Percentiles rank a stretch among this genome's conserved stretches.
These are phyloP conservation scores for Rhipidura dahli DNA, from an alignment of 2,113 vertebrate species.

Conservation along the genomic window DNA sequence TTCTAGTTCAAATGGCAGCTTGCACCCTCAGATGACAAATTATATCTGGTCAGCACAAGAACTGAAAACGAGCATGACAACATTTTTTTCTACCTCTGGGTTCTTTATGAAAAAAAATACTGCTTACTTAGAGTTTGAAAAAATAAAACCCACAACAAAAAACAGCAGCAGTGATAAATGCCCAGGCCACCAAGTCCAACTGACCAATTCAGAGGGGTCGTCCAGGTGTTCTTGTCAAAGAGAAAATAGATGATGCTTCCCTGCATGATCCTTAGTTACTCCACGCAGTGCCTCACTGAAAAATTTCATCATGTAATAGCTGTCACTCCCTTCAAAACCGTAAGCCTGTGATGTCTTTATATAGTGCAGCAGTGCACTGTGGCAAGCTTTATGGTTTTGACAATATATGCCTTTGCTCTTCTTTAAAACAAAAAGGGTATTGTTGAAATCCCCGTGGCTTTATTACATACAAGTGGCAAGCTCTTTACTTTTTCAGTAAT, in stretches of 20 bases:
- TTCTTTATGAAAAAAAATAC: neutral
- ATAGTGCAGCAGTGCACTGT: conserved; percentile 38
- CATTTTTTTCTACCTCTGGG: neutral
- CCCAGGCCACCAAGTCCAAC: neutral
- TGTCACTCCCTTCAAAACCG: conserved; percentile 45
- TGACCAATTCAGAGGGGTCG: conserved; percentile 41
- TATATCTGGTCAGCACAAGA: conserved; percentile 6
- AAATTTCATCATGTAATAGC: conserved; percentile 49
- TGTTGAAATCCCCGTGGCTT: conserved; percentile 60
- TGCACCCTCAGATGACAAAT: conserved; percentile 32
- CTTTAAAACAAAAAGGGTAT: conserved; percentile 57
- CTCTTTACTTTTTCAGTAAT: conserved; percentile 65
- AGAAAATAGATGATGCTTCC: conserved; percentile 37
- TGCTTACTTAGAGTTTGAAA: neutral
- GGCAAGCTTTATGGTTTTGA: conserved; percentile 61
- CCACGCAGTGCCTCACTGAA: neutral
- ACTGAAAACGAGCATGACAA: neutral
- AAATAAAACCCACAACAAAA: neutral
- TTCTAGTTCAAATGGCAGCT: conserved; percentile 38
- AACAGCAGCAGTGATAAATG: neutral
- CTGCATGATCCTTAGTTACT: conserved; percentile 21
- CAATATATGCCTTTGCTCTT: conserved; percentile 60
- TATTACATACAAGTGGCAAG: conserved; percentile 65
- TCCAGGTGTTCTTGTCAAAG: conserved; percentile 52
- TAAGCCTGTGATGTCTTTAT: conserved; percentile 65